phyloP scores from a whole-genome alignment of 64 coral and sea anemone genomes.

The Trachythela sp. region DNA sequence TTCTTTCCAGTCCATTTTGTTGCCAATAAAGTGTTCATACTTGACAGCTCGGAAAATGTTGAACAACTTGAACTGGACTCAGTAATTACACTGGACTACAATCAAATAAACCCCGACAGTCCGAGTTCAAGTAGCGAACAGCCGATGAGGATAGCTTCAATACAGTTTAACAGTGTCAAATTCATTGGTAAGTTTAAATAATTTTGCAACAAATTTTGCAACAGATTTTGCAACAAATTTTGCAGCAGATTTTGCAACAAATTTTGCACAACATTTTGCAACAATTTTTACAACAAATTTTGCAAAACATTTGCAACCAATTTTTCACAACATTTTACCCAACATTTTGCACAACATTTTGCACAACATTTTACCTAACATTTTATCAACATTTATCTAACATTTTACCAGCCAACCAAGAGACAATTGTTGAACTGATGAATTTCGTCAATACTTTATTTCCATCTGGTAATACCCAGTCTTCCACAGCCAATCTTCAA shows the following conservation, averaged over 20 bases:
- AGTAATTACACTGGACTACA: slow-evolving; percentile 78
- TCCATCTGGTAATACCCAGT: background rate
- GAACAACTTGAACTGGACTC: slow-evolving; percentile 52
- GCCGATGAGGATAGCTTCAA: slow-evolving; percentile 57
- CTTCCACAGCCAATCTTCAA: background rate
- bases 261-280: no score
- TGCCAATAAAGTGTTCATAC: background rate
- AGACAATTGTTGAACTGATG: slow-evolving; percentile 71
- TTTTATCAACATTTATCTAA: background rate
- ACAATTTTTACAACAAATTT: no score
- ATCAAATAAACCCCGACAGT: slow-evolving; percentile 65
- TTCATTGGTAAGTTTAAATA: slow-evolving; percentile 60
- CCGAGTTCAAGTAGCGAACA: slow-evolving; percentile 42
- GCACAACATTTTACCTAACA: no score
- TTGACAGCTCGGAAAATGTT: background rate
- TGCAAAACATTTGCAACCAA: no score
- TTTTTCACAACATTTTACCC: no score
- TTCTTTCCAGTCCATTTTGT: background rate
- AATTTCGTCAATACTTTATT: slow-evolving; percentile 82
- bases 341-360: no score
- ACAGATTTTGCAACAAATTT: no score
- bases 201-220: background rate
- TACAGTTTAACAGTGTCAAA: slow-evolving; percentile 84
- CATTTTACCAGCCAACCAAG: slow-evolving; percentile 75
- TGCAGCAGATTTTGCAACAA: no score